A percentile compares a stretch with the other conserved stretches of the same genome.
These are phyloP conservation scores for Gadopsis bispinosus DNA, from an alignment of 2,797 vertebrate genomes.

Conservation along the genomic window DNA sequence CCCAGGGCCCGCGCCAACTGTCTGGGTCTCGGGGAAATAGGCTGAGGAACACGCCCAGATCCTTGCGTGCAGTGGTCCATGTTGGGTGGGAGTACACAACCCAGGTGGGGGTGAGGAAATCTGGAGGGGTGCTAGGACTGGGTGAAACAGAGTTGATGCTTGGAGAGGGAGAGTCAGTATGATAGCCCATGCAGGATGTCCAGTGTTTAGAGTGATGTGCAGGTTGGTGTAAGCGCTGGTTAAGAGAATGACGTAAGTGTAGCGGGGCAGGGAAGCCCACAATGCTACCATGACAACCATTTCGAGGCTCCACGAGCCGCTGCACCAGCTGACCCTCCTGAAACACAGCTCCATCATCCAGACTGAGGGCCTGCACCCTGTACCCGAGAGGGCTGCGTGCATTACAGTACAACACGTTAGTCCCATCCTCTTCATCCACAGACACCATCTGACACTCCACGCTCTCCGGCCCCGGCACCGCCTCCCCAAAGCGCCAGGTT, in stretches of 20 bases:
- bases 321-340: slow-evolving; percentile 90
- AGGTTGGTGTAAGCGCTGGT: slow-evolving; percentile 7
- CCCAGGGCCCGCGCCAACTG: slow-evolving; percentile 94
- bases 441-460: slow-evolving; percentile 96
- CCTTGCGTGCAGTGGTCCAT: slow-evolving; percentile 84
- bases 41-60: slow-evolving; percentile 91
- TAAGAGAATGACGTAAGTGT: slow-evolving; percentile 30
- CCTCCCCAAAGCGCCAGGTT: slow-evolving; percentile 89
- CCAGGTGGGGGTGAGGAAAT: slow-evolving; percentile 90
- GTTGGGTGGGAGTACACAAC: slow-evolving; percentile 93
- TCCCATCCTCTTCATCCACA: slow-evolving; percentile 89
- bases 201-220: slow-evolving; percentile 46
- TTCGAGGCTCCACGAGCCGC: slow-evolving; percentile 88
- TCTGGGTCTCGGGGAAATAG: slow-evolving; percentile 89
- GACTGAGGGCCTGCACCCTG: slow-evolving; percentile 93
- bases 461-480: slow-evolving; percentile 88
- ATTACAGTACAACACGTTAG: slow-evolving; percentile 91
- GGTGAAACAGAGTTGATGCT: slow-evolving; percentile 2
- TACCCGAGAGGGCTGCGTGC: slow-evolving; percentile 91
- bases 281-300: slow-evolving; percentile 94
- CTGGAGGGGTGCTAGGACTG: slow-evolving; percentile 14
- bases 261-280: slow-evolving; percentile 90
- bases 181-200: slow-evolving; percentile 29
- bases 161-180: not conserved
- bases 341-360: slow-evolving; percentile 88